Evolutionary conservation across 2,113 vertebrate genomes (phyloP), one percentile per base, ranked within the genome.

Genomic region (Seriola dumerili): DNA sequence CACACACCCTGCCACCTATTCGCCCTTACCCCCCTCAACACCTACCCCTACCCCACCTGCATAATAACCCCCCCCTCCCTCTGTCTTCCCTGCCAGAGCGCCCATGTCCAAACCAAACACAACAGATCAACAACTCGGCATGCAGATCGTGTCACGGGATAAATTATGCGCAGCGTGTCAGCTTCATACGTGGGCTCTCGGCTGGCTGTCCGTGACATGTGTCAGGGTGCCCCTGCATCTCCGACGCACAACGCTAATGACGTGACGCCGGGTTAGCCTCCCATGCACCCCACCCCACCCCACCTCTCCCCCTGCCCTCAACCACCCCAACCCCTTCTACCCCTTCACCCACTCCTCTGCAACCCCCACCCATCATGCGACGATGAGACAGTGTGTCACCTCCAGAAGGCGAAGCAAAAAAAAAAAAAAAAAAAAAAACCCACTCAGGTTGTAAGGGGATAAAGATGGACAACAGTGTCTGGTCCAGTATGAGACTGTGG

Each of bases 141-240:
- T 95, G 95, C 95, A 95, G 93, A 96, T 95, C 92, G 89, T 93
- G 94, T 94, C 94, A 94, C 81, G 12, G 86, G 94, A 90, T 95
- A 95, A 96, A 95, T 96, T 95, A 96, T 96, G 94, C 94, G 90
- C 89, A 72, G 88, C 83, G 80, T 96, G 95, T 96, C 95, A 95
- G 89, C 88, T 90, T 94, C 93, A 94, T 91, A 92, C 91, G 89
- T 91, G 92, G 89, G 91, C 87, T 87, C 90, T 92, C 67, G 89
- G 94, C 92, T 94, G 92, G 93, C 93, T 93, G 94, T 93, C 93
- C 92, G 80, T 96, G 95, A 96, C 95, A 96, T 94, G 94, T 96
- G 95, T 96, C 95, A 96, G 88, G 91, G 91, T 93, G 91, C 92
- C 94, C 92, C 92, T 89, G 85, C 89, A 59, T 93, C 92, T 95